Percentiles rank a stretch among this genome's conserved stretches.
phyloP scores from a whole-genome alignment of 2,888 invertebrate genomes.

The Cordylochernes scorpioides region DNA sequence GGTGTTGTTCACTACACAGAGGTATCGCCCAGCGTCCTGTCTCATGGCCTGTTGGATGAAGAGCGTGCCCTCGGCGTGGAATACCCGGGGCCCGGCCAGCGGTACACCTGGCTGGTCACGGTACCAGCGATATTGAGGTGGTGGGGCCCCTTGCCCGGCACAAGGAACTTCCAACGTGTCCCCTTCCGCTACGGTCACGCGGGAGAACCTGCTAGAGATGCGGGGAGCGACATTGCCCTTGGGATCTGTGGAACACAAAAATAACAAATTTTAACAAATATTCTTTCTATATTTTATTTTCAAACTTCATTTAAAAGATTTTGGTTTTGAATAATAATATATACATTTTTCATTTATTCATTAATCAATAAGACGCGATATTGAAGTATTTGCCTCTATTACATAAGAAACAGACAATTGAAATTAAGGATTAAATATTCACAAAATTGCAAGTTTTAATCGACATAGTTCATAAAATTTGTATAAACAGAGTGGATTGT shows the following conservation, averaged over 20 bases:
- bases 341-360: too few relatives aligned
- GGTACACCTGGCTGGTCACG: slow-evolving; percentile 4
- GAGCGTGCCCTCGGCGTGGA: slow-evolving; percentile 20
- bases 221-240: slow-evolving; percentile 12
- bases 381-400: too few relatives aligned
- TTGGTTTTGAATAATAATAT: too few relatives aligned
- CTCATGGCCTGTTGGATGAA: slow-evolving; percentile 16
- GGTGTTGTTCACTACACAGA: slow-evolving; percentile 21
- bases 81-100: slow-evolving; percentile 17
- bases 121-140: slow-evolving; percentile 38
- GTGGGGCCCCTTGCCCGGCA: slow-evolving; percentile 41
- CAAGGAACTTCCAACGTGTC: slow-evolving; percentile 34
- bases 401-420: too few relatives aligned
- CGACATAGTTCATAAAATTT: too few relatives aligned
- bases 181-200: slow-evolving; percentile 13
- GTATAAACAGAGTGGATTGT: too few relatives aligned
- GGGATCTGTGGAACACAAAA: slow-evolving; percentile 8
- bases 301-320: too few relatives aligned
- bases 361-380: too few relatives aligned
- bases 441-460: too few relatives aligned
- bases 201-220: slow-evolving; percentile 11
- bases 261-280: too few relatives aligned
- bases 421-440: too few relatives aligned
- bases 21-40: slow-evolving; percentile 20
- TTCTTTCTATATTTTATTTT: too few relatives aligned